Evolutionary conservation across 2,888 invertebrate genomes (phyloP), one percentile per base, ranked within the genome.

Genomic region (Mylabris sibirica): DNA sequence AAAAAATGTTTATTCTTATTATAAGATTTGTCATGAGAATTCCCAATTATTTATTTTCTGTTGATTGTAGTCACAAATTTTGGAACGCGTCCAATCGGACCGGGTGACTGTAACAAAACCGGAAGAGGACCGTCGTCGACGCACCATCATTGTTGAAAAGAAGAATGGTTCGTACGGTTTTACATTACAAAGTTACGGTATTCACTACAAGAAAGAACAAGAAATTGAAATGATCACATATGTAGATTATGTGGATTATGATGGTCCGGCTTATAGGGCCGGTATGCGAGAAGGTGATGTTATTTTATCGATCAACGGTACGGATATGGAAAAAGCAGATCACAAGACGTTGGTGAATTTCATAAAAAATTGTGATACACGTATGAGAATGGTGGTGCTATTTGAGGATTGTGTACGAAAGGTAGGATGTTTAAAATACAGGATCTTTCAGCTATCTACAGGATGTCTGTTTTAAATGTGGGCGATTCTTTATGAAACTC

Each of bases 271-370:
- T 0, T 95, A 93, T 79, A 89, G 91, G 72, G 94, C 98, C 0
- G 98, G 98, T 6, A 95, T 99, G 94, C 89, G 97, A 11, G 95
- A 96, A 85, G 98, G 98, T 17, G 98, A 98, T 84, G 97, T 98
- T 57, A 98, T 98, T 78, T 87, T 98, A 49, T 95, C 97, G 59
- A 97, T 98, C 79, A 98, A 98, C 85, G 98, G 98, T n/a, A 90
- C 90, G 59, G 96, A 96, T 81, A 96, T 98, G 90, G 97, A 97
- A 83, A 92, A 94, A 77, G 93, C 95, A n/a, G 96, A 97, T 81
- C 98, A 98, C 85, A 92, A 94, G 81, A 92, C 94, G 63, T 89
- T 98, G 75, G 97, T 98, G n/a, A 91, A 91, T 78, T 95, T 94
- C 80, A 97, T 98, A 76, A 95, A 94, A 85, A 90, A 91, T 81